Conservation (phyloP, 2,888 invertebrate genomes). For the Tachina lurida region DNA sequence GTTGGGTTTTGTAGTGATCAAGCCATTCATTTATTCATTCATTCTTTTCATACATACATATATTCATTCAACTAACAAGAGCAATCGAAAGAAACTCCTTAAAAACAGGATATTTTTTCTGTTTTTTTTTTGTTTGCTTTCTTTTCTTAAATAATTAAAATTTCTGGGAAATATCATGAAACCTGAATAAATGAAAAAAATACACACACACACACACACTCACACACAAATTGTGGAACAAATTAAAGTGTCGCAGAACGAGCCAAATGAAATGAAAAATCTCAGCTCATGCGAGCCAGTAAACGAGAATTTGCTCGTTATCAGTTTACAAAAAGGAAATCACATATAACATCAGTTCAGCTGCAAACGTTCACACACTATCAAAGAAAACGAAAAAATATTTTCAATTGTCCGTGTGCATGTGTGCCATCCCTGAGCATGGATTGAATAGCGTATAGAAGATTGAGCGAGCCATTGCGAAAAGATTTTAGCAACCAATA, state of each 20-base stretch:
- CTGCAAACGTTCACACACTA: conserved; percentile 17
- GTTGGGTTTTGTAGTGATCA: background rate
- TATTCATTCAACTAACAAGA: conserved; percentile 25
- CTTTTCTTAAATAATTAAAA: conserved; percentile 78
- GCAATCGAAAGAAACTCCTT: conserved; percentile 12
- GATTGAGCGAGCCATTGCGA: conserved; percentile 9
- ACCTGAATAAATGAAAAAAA: conserved; percentile 62
- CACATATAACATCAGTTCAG: conserved; percentile 35
- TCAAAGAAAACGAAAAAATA: conserved; percentile 2
- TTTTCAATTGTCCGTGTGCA: background rate
- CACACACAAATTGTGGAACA: conserved; percentile 73
- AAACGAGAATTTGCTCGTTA: conserved; percentile 60
- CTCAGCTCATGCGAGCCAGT: conserved; percentile 20
- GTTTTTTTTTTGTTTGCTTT: conserved; percentile 46
- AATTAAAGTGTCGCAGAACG: conserved; percentile 64
- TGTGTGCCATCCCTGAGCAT: background rate
- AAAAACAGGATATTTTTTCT: conserved; percentile 52
- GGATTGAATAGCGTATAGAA: background rate
- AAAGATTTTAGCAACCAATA: conserved; percentile 5
- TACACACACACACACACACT: background rate
- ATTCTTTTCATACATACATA: conserved; percentile 29
- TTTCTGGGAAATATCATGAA: conserved; percentile 78
- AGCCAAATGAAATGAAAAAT: conserved; percentile 67
- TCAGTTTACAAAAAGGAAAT: conserved; percentile 67
- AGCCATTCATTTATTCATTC: conserved; percentile 19